Base-by-base conservation (phyloP, 2,113 vertebrate species). In the Siniperca chuatsi region DNA sequence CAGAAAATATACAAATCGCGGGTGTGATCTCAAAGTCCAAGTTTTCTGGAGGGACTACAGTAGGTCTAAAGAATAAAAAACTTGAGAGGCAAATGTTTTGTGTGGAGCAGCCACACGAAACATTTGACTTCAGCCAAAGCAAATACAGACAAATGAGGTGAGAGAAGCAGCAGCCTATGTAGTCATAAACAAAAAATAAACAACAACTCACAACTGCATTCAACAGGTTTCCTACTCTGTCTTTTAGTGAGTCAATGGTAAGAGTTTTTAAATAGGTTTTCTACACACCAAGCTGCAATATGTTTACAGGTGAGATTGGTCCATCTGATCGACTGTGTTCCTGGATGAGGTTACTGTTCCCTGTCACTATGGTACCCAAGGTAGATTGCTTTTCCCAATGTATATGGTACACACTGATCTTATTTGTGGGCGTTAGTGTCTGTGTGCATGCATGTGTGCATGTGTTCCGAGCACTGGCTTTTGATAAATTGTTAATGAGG, bases 401-500 rank as follows among this genome's bases (percentile, higher is more conserved):
- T 79, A 83, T 88, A 70, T 83, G 13, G 75, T 72, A 35, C 67
- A 84, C 54, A 29, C 58, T 82, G 57, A 84, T 82, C 86, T 84
- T 88, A 86, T 71, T 85, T 81, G 70, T 65, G 68, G 35, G 42
- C 69, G 60, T 42, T 57, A 57, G 67, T 71, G 87, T 70, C 75
- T 71, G 69, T 70, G 75, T 55, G 87, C n/a, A 61, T 4, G 23
- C 70, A 62, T 57, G 57, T 64, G 74, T 90, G 65, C 76, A 57
- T 57, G 82, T 80, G 74, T 81, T 90, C 84, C 48, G 58, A 89
- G 85, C 29, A 66, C 83, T 79, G 67, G 79, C 79, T 84, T 82
- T 78, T 70, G 82, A 87, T 95, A 52, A 93, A 95, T 94, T 88
- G 83, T 94, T 94, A 93, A 95, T 92, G 90, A 94, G 70, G 82